Percentiles rank a stretch among this genome's conserved stretches.
Evolutionary conservation across 2,888 invertebrate genomes (phyloP).

Genomic region (Pseudococcus viburni): DNA sequence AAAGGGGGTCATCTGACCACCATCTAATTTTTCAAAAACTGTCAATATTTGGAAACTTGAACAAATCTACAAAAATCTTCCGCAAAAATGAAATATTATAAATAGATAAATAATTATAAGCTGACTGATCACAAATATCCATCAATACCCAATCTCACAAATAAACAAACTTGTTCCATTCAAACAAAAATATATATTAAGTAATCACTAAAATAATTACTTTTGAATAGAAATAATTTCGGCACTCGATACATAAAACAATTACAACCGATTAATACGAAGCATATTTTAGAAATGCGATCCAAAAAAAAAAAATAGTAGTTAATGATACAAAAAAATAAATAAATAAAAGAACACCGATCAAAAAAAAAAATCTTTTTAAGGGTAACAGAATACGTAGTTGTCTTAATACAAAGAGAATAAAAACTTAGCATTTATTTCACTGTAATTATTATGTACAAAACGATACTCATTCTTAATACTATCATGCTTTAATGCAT

Average conservation of each 20-base stretch:
- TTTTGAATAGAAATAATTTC: slow-evolving; percentile 43
- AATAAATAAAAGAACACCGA: slow-evolving; percentile 41
- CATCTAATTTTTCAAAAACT: too few relatives aligned
- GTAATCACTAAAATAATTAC: slow-evolving; percentile 44
- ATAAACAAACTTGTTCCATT: neutral
- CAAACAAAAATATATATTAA: slow-evolving; percentile 37
- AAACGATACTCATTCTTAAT: slow-evolving; percentile 28
- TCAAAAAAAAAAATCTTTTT: slow-evolving; percentile 26
- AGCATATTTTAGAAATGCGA: slow-evolving; percentile 44
- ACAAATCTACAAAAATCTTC: too few relatives aligned
- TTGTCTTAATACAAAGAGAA: slow-evolving; percentile 26
- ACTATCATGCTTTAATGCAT: slow-evolving; percentile 25
- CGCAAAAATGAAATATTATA: too few relatives aligned
- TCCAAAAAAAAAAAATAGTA: slow-evolving; percentile 17
- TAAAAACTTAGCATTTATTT: slow-evolving; percentile 36
- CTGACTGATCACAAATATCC: too few relatives aligned
- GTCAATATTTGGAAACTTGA: too few relatives aligned
- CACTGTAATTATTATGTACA: slow-evolving; percentile 28
- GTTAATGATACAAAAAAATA: slow-evolving; percentile 21
- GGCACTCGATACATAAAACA: slow-evolving; percentile 49
- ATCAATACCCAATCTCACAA: neutral
- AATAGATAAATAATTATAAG: too few relatives aligned
- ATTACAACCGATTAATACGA: slow-evolving; percentile 50
- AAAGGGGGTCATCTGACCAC: too few relatives aligned
- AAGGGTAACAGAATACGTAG: slow-evolving; percentile 50